Percentiles rank a stretch among this genome's conserved stretches.
phyloP scores from a whole-genome alignment of 2,113 vertebrate species.

The Aptenodytes patagonicus region DNA sequence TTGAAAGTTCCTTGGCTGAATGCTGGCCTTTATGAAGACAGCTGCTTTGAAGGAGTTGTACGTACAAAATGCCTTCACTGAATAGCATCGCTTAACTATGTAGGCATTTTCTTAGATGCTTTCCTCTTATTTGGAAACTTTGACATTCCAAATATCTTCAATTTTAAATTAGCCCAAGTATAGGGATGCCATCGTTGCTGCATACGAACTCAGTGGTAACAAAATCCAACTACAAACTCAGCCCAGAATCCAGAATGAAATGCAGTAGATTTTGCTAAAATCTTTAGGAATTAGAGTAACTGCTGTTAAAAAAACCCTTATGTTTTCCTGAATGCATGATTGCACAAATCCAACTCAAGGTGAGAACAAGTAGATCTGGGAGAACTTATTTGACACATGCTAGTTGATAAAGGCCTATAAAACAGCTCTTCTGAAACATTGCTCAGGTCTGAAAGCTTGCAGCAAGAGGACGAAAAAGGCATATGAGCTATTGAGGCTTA shows the following conservation, averaged over 20 bases:
- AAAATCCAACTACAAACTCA: neutral
- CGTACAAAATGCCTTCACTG: neutral
- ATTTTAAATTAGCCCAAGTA: neutral
- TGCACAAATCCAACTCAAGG: neutral
- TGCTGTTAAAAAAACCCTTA: neutral
- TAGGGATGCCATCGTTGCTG: neutral
- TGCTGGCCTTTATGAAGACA: neutral
- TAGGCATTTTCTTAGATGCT: neutral
- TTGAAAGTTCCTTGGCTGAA: neutral
- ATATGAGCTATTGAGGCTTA: neutral
- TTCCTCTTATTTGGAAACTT: neutral
- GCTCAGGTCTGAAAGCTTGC: neutral
- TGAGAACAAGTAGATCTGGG: neutral
- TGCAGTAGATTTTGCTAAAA: neutral
- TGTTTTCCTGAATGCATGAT: neutral
- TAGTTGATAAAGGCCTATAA: neutral
- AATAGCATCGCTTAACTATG: neutral
- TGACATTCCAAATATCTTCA: neutral
- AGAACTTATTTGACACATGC: neutral
- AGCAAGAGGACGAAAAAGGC: rapidly evolving
- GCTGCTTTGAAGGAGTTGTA: neutral
- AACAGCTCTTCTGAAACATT: neutral
- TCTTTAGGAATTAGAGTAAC: neutral
- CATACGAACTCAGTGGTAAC: neutral
- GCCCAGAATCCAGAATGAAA: neutral